Evolutionary conservation across 2,888 invertebrate genomes (phyloP).

Genomic region (Monochamus alternatus): DNA sequence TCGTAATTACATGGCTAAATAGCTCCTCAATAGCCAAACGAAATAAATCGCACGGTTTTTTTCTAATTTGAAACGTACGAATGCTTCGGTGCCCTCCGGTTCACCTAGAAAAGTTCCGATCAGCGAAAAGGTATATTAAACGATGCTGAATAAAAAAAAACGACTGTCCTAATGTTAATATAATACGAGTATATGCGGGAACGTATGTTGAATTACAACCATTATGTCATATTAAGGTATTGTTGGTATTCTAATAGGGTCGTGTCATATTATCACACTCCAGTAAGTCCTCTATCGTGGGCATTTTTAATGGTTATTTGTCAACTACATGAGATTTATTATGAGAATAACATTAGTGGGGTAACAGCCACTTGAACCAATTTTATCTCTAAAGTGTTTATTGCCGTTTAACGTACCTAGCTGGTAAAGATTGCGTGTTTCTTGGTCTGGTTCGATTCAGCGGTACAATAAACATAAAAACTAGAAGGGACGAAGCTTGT

Average conservation of each 20-base stretch:
- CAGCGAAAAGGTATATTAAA: constrained; percentile 44
- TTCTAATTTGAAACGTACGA: constrained; percentile 16
- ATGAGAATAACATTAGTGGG: constrained; percentile 59
- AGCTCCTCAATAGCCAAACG: constrained; percentile 19
- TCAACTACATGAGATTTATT: constrained; percentile 62
- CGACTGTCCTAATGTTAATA: constrained; percentile 57
- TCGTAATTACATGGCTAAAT: constrained; percentile 35
- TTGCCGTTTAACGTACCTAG: constrained; percentile 43
- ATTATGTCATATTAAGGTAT: constrained; percentile 62
- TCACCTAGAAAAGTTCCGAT: constrained; percentile 43
- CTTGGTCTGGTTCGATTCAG: not conserved
- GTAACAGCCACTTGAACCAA: constrained; percentile 52
- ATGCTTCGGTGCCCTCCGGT: constrained; percentile 4
- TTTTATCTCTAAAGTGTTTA: constrained; percentile 42
- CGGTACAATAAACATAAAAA: not conserved
- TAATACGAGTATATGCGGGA: constrained; percentile 61
- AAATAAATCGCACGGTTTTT: constrained; percentile 25
- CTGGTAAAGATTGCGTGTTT: constrained; percentile 31
- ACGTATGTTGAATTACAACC: constrained; percentile 61
- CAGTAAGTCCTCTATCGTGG: constrained; percentile 54
- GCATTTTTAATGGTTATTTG: constrained; percentile 61
- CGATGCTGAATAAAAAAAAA: constrained; percentile 27
- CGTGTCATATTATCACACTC: constrained; percentile 60
- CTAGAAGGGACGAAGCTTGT: too few relatives aligned
- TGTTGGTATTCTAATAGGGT: constrained; percentile 61